Conservation (phyloP, 2,888 invertebrate species). For the Hermaeophaga mercurialis region DNA sequence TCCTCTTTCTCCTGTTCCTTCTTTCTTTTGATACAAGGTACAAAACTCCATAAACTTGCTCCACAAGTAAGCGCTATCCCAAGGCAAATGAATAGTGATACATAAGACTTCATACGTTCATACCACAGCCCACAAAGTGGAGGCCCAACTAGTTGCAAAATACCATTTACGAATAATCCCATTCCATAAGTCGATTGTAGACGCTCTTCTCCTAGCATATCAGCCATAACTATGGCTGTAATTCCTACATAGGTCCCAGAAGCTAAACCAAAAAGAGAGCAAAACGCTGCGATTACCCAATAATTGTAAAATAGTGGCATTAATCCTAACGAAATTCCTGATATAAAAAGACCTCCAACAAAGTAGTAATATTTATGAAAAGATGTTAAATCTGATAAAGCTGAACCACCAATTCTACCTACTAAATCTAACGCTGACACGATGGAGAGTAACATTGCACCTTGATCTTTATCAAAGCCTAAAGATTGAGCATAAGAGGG, state of each 20-base stretch:
- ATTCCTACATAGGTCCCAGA: conserved; percentile 86
- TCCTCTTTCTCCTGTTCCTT: conserved; percentile 4
- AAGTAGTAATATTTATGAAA: conserved; percentile 85
- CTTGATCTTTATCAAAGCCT: conserved; percentile 71
- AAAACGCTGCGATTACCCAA: conserved; percentile 68
- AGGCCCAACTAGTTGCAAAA: conserved; percentile 80
- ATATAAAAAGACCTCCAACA: conserved; percentile 76
- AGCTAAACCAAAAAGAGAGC: conserved; percentile 79
- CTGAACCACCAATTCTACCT: conserved; percentile 84
- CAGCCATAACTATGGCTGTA: conserved; percentile 86
- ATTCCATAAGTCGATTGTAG: conserved; percentile 86
- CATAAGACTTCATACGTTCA: conserved; percentile 67
- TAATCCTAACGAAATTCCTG: conserved; percentile 74
- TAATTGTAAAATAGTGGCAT: conserved; percentile 74
- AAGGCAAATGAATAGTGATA: conserved; percentile 73
- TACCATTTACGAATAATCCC: conserved; percentile 82
- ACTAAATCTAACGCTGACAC: conserved; percentile 81
- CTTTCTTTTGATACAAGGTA: conserved; percentile 68
- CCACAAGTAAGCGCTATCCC: conserved; percentile 76
- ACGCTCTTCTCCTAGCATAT: conserved; percentile 83
- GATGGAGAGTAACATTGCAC: conserved; percentile 77
- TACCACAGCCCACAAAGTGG: conserved; percentile 80
- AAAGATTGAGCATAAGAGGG: conserved; percentile 77
- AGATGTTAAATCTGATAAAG: conserved; percentile 75
- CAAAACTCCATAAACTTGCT: conserved; percentile 74